These are phyloP conservation scores for Amaurobius ferox DNA, from an alignment of 2,888 invertebrate species.

Conservation along the genomic window DNA sequence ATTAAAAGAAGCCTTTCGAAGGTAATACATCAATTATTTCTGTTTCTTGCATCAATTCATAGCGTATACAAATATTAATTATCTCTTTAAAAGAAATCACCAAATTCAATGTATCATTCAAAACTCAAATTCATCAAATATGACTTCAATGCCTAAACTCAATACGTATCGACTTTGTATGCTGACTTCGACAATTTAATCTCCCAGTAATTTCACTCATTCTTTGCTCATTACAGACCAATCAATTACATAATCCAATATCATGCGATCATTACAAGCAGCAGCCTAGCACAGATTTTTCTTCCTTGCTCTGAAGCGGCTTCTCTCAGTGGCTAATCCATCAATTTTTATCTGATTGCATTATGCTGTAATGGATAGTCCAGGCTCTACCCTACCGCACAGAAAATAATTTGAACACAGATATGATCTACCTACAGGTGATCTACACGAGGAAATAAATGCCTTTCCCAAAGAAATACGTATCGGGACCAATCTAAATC, in stretches of 20 bases:
- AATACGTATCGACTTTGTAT: too few relatives aligned
- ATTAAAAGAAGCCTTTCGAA: too few relatives aligned
- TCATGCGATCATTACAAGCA: neutral
- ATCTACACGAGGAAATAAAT: neutral
- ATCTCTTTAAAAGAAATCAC: too few relatives aligned
- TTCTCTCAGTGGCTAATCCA: neutral
- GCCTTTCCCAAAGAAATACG: neutral
- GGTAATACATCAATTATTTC: too few relatives aligned
- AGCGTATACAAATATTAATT: too few relatives aligned
- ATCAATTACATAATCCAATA: neutral
- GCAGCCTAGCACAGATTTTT: neutral
- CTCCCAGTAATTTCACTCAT: neutral
- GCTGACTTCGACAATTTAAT: too few relatives aligned
- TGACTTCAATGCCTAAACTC: too few relatives aligned
- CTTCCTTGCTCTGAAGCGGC: neutral
- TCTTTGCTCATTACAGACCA: neutral
- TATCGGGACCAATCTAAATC: neutral
- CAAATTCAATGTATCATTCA: too few relatives aligned
- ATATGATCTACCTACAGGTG: neutral
- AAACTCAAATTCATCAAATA: too few relatives aligned
- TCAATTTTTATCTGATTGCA: slow-evolving; percentile 9
- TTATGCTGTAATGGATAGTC: neutral
- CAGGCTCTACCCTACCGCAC: neutral
- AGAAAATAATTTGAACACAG: neutral
- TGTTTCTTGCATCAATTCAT: too few relatives aligned